Percentiles rank a stretch among this genome's conserved stretches.
Conservation (phyloP, 2,113 vertebrate species). For the Hemiprocne comata region DNA sequence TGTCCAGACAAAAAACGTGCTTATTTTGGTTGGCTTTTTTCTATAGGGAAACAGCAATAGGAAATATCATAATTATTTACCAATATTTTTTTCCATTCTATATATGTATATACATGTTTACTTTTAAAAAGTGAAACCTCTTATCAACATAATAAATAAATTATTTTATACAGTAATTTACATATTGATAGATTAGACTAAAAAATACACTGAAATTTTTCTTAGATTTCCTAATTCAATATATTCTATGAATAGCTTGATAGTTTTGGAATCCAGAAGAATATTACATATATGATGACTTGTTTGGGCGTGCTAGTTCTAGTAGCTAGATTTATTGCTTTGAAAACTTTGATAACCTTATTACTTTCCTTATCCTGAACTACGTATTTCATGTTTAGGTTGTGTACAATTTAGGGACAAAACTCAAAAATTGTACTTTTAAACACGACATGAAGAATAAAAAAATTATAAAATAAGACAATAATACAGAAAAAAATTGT, state of each 20-base stretch:
- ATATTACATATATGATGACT: not conserved
- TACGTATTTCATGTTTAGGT: not conserved
- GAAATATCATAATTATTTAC: not conserved
- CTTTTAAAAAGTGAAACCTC: not conserved
- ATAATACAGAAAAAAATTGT: not conserved
- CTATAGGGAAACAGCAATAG: not conserved
- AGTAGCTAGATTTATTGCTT: not conserved
- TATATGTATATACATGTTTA: not conserved
- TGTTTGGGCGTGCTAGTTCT: not conserved
- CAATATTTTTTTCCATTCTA: not conserved
- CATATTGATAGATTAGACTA: not conserved
- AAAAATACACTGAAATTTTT: not conserved
- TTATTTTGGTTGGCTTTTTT: not conserved
- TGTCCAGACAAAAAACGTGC: not conserved
- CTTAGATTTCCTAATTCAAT: not conserved
- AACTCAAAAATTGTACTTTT: not conserved
- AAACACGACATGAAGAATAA: not conserved
- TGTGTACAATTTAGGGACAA: not conserved
- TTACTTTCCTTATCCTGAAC: not conserved
- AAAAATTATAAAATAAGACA: not conserved
- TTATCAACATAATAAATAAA: not conserved
- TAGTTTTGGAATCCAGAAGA: not conserved
- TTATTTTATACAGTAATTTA: not conserved
- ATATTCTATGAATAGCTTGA: not conserved
- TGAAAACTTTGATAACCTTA: not conserved